Evolutionary conservation across 2,888 invertebrate genomes (phyloP).

Genomic region (Zaprionus lineosus): DNA sequence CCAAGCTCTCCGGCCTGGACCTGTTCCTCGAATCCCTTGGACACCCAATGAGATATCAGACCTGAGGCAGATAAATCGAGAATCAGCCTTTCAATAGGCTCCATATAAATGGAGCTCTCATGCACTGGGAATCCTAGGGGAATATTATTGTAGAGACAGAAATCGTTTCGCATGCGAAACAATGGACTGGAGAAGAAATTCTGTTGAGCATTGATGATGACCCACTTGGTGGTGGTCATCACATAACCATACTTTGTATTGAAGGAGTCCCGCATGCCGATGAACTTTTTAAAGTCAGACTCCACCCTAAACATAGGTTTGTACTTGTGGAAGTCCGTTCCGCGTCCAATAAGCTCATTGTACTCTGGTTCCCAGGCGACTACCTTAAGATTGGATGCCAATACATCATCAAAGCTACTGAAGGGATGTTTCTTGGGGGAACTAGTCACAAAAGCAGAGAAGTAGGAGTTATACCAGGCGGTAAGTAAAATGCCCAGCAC

Average conservation of each 20-base stretch:
- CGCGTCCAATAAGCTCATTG: conserved; percentile 39
- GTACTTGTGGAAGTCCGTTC: conserved; percentile 54
- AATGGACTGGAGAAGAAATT: conserved; percentile 68
- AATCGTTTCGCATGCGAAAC: conserved; percentile 63
- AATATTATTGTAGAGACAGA: conserved; percentile 72
- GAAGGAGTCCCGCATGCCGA: conserved; percentile 62
- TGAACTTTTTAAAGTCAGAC: conserved; percentile 49
- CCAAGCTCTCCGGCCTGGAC: conserved; percentile 60
- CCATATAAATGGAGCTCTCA: conserved; percentile 71
- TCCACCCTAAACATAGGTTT: conserved; percentile 60
- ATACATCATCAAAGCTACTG: conserved; percentile 66
- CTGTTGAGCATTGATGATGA: conserved; percentile 72
- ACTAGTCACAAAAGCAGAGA: conserved; percentile 77
- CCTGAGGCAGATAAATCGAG: conserved; percentile 63
- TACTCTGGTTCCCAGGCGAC: conserved; percentile 64
- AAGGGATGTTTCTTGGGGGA: conserved; percentile 63
- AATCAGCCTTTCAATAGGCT: conserved; percentile 58
- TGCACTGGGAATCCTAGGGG: conserved; percentile 74
- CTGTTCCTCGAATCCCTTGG: conserved; percentile 60
- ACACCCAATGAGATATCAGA: conserved; percentile 55
- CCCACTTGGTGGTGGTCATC: conserved; percentile 67
- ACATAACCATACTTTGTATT: conserved; percentile 68
- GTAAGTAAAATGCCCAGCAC: conserved; percentile 75
- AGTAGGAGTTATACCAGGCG: conserved; percentile 76
- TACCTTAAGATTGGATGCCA: conserved; percentile 60